Conservation (phyloP, 2,797 vertebrate species). For the Platalea minor region DNA sequence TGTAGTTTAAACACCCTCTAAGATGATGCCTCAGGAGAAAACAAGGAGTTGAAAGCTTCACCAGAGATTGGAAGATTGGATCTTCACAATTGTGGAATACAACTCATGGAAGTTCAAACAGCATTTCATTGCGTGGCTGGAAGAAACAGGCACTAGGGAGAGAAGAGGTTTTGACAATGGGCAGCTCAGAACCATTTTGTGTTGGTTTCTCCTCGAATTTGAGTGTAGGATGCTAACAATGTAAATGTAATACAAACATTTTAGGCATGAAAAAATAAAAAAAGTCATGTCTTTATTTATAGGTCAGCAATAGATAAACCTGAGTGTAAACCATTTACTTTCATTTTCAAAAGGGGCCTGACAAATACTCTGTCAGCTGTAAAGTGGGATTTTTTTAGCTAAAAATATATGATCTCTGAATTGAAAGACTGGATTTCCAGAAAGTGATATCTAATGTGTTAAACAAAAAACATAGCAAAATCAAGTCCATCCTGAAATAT, state of each 20-base stretch:
- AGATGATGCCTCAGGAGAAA: background rate
- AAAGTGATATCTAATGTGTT: background rate
- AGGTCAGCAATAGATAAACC: background rate
- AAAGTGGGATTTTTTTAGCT: background rate
- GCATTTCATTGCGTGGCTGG: background rate
- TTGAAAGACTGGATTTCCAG: background rate
- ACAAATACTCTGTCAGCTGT: background rate
- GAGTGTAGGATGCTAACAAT: background rate
- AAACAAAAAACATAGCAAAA: background rate
- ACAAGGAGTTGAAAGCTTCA: rapidly evolving
- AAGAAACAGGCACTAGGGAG: background rate
- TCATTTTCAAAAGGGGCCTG: background rate
- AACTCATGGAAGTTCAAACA: background rate
- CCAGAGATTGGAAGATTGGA: background rate
- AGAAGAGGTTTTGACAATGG: background rate
- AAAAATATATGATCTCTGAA: background rate
- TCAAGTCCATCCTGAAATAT: background rate
- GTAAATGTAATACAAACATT: background rate
- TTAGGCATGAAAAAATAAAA: background rate
- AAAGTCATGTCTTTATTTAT: background rate
- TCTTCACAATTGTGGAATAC: background rate
- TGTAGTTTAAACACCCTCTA: background rate
- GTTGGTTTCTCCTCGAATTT: background rate
- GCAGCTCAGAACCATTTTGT: background rate
- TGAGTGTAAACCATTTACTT: background rate